Conservation (phyloP, 2,113 vertebrate species). For the Brachirus orientalis region DNA sequence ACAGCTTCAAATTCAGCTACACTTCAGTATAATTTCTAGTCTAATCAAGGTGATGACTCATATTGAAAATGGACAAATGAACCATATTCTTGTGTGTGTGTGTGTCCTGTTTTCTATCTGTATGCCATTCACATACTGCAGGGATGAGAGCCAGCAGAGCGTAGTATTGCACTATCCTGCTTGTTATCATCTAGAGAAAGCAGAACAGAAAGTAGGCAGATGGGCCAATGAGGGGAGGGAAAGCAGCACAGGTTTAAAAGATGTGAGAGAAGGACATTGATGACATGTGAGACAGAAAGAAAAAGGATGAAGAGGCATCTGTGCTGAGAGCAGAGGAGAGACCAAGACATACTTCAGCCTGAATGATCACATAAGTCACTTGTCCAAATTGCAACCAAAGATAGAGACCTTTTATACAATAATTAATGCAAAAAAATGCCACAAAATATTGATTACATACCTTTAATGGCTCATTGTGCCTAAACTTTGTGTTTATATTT, state of each 20-base stretch:
- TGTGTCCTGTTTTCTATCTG: slow-evolving; percentile 19
- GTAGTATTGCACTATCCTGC: slow-evolving; percentile 36
- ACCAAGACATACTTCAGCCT: background rate
- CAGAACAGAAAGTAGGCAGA: slow-evolving; percentile 52
- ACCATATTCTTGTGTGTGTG: slow-evolving; percentile 5
- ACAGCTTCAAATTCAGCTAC: slow-evolving; percentile 53
- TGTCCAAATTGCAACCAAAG: background rate
- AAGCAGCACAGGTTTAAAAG: slow-evolving; percentile 34
- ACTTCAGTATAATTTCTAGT: slow-evolving; percentile 38
- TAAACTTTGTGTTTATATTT: slow-evolving; percentile 9
- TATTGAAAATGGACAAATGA: slow-evolving; percentile 50
- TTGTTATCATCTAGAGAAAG: slow-evolving; percentile 62
- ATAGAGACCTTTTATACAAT: background rate
- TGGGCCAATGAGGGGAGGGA: slow-evolving; percentile 2
- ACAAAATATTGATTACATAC: background rate
- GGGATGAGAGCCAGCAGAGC: slow-evolving; percentile 32
- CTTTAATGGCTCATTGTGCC: background rate
- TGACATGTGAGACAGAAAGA: slow-evolving; percentile 45
- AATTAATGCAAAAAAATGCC: background rate
- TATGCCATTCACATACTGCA: slow-evolving; percentile 39
- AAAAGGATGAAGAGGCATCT: slow-evolving; percentile 23
- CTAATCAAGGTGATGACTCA: slow-evolving; percentile 43
- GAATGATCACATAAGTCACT: background rate
- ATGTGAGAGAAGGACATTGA: slow-evolving; percentile 5
- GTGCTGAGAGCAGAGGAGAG: slow-evolving; percentile 32